Evolutionary conservation across 2,797 vertebrate genomes (phyloP).

Genomic region (Tauraco hartlaubi): DNA sequence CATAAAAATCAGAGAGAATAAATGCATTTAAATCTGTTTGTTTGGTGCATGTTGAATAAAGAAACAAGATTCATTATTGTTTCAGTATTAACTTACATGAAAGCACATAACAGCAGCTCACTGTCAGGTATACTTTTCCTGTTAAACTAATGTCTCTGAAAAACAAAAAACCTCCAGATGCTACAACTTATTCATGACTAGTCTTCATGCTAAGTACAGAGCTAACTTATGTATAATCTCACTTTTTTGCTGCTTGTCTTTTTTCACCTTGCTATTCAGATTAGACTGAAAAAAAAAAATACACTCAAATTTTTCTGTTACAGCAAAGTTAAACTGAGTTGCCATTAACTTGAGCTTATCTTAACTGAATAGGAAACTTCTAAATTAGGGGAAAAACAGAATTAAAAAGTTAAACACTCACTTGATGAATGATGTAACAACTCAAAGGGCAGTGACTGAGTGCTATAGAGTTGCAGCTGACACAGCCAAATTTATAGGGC

Average conservation of each 20-base stretch:
- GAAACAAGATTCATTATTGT: background rate
- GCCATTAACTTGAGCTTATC: background rate
- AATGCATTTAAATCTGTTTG: conserved; percentile 68
- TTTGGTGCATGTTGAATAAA: conserved; percentile 61
- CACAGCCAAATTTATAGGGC: background rate
- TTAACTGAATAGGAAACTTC: background rate
- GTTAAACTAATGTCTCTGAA: background rate
- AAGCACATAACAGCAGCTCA: background rate
- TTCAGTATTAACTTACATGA: background rate
- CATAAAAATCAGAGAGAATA: conserved; percentile 72
- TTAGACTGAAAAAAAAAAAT: background rate
- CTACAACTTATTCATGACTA: background rate
- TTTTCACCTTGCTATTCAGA: background rate
- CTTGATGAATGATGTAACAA: background rate
- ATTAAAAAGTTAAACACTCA: background rate
- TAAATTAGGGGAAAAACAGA: background rate
- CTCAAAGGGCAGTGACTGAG: background rate
- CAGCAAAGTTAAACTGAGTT: background rate
- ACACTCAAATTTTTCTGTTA: background rate
- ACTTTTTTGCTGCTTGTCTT: background rate
- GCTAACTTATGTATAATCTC: background rate
- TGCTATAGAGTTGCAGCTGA: background rate
- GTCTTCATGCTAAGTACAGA: background rate
- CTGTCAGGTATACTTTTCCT: background rate
- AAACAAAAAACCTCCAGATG: background rate